Base-by-base conservation (phyloP, 2,888 invertebrate genomes). In the Dryomyza anilis region DNA sequence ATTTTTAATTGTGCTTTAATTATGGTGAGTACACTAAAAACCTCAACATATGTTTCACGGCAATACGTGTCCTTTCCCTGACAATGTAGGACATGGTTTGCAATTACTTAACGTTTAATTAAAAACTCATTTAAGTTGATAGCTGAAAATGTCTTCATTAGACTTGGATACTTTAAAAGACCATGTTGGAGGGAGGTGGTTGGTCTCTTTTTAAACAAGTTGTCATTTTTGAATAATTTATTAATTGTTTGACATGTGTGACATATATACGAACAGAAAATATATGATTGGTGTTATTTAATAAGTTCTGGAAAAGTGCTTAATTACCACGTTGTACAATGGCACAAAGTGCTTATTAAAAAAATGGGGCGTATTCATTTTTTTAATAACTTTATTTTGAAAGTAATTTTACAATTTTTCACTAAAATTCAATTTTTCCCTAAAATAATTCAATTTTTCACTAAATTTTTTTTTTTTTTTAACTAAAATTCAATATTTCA, bases 91-190 rank as follows among this genome's bases (percentile, higher is more conserved):
- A 43, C 43, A 43, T 19, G 8, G n/a, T n/a, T 43, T 43, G n/a
- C 8, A 19, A 50, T 50, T 23, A 50, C 27, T n/a, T 6, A 50
- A 10, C n/a, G 27, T 50, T 25, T 4, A 27, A 55, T 55, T 55
- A 55, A 55, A 55, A 55, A 55, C 36, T 12, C 55, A 55, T 55
- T 55, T 36, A 36, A 55, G 39, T 33, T 23, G 12, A 21, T 8
- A 4, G 27, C 2, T n/a, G n/a, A 25, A 27, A 50, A 50, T 50
- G 50, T 50, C 50, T 50, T 50, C 50, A 50, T 50, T 50, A 50
- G 50, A n/a, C n/a, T n/a, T n/a, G n/a, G n/a, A n/a, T n/a, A n/a
- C n/a, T n/a, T n/a, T 25, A 50, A 50, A 25, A 25, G 50, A 25
- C 50, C 23, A 16, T 45, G 45, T 14, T 14, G 27, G 50, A n/a